Evolutionary conservation across 2,797 vertebrate genomes (phyloP).

Genomic region (Propithecus perrieri): DNA sequence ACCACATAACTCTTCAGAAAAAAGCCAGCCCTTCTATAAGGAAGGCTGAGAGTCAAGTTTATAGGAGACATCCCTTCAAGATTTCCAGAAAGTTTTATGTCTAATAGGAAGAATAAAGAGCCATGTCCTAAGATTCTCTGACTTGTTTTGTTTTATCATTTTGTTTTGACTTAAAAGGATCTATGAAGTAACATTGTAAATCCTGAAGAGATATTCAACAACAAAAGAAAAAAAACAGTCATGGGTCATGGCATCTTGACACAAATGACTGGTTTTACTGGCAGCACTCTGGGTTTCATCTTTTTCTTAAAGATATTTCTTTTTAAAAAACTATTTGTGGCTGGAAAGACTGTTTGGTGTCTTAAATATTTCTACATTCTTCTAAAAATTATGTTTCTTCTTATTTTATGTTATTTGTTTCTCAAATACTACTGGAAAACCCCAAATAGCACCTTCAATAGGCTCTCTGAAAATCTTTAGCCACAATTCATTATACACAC

Average conservation of each 20-base stretch:
- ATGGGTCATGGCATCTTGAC: not conserved
- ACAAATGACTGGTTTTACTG: not conserved
- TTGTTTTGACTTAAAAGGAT: not conserved
- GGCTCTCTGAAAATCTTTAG: not conserved
- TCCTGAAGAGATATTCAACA: not conserved
- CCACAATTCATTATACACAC: not conserved
- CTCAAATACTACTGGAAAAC: not conserved
- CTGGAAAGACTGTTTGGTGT: not conserved
- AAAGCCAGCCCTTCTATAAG: rapidly evolving
- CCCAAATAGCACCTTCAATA: not conserved
- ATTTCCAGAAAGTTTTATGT: not conserved
- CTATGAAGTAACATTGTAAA: not conserved
- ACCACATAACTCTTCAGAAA: not conserved
- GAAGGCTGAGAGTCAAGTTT: not conserved
- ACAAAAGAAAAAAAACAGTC: not conserved
- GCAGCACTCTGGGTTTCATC: rapidly evolving
- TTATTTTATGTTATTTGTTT: not conserved
- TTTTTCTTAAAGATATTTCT: not conserved
- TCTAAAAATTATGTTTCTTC: not conserved
- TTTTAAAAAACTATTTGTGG: not conserved
- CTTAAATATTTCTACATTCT: not conserved
- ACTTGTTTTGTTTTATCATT: not conserved
- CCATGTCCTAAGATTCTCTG: not conserved
- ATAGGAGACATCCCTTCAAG: not conserved
- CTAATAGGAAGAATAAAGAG: not conserved